Conservation (phyloP, 2,113 vertebrate genomes). For the Cottus gobio region DNA sequence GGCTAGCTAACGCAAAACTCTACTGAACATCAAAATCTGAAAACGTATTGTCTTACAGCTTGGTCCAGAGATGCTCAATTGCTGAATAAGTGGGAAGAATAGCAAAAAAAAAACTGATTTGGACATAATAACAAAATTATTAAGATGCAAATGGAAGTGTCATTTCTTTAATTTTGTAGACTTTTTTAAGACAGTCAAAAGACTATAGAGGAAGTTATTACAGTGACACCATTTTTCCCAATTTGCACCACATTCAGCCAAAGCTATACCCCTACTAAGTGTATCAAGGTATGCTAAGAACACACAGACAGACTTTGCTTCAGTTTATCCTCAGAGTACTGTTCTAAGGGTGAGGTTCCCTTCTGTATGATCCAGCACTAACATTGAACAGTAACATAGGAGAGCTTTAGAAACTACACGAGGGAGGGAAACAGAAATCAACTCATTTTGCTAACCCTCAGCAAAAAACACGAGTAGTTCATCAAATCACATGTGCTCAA, state of each 20-base stretch:
- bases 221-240: not conserved
- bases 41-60: too few species aligned
- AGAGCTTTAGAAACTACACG: not conserved
- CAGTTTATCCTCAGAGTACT: not conserved
- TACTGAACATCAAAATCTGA: too few species aligned
- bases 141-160: too few species aligned
- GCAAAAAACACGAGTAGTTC: not conserved
- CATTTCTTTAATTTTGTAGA: not conserved
- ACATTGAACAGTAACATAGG: not conserved
- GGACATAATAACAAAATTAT: too few species aligned
- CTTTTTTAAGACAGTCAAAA: not conserved
- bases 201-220: not conserved
- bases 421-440: not conserved
- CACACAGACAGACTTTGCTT: not conserved
- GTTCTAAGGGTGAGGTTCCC: not conserved
- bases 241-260: not conserved
- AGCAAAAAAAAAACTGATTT: too few species aligned
- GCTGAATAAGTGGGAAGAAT: too few species aligned
- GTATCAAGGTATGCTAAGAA: not conserved
- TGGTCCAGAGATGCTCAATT: too few species aligned
- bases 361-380: not conserved
- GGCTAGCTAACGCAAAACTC: too few species aligned
- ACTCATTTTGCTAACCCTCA: not conserved
- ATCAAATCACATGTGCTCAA: conserved; percentile 26
- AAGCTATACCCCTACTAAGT: not conserved